Base-by-base conservation (phyloP, 2,888 invertebrate species). In the Nesidiocoris tenuis region DNA sequence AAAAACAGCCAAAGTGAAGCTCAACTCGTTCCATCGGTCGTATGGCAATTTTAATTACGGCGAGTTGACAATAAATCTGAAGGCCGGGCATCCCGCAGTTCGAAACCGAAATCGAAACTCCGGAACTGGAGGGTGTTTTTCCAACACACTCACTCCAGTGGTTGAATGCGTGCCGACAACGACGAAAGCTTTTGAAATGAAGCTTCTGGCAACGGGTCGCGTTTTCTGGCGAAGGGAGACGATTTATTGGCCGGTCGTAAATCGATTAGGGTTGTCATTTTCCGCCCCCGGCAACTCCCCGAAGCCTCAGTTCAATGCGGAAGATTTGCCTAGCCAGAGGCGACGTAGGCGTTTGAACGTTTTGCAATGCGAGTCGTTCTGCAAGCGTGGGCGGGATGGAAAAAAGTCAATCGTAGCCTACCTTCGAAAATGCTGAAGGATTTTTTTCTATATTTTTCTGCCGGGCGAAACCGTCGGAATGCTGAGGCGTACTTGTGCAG, bases 251-350 rank as follows among this genome's bases (percentile, higher is more conserved):
- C 16, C 17, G 65, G 65, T 39, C 65, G 19, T 65, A 65, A 65
- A 65, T 65, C 65, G 65, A 65, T 65, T 65, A 65, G 65, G 65
- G 65, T 39, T 39, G 65, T 65, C 65, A 65, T 65, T 65, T 65
- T 65, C 65, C 65, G 65, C 39, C 39, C 39, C 39, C 39, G n/a
- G n/a, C n/a, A n/a, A n/a, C 12, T 39, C 39, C 39, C 39, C 39
- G 39, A 39, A 39, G 39, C 39, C 39, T 3, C 39, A 39, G 39
- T 39, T 39, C 39, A 39, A 39, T 39, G 39, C 39, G 12, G 39
- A 12, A 39, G 39, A 39, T 39, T 39, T 39, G 39, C 39, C 39
- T 39, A 39, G 39, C 12, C 39, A 12, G 39, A 12, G 12, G 39
- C 39, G 12, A 12, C 12, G 39, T 39, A 39, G 39, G 39, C 39